These are phyloP conservation scores for Solen grandis DNA, from an alignment of 1,140 invertebrate genomes.

Conservation along the genomic window DNA sequence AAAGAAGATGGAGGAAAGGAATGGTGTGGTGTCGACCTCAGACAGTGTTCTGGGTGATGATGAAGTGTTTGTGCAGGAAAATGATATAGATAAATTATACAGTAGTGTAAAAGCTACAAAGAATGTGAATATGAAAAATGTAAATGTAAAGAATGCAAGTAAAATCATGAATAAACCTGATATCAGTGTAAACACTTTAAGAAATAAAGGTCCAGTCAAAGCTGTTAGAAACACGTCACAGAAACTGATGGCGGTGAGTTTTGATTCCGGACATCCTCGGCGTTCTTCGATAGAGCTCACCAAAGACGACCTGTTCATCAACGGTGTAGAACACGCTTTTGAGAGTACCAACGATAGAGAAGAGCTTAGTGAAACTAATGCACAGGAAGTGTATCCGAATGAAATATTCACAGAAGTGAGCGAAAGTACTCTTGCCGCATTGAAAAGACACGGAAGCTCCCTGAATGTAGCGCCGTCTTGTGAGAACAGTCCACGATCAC, in stretches of 20 bases:
- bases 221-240: background rate
- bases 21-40: too few species aligned
- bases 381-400: conserved; percentile 18
- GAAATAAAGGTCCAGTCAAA: too few species aligned
- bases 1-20: too few species aligned
- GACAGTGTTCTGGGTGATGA: conserved; percentile 37
- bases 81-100: conserved; percentile 4
- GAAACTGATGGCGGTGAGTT: conserved; percentile 38
- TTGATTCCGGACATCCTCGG: conserved; percentile 13
- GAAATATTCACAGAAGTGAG: conserved; percentile 51
- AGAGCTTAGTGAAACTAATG: background rate
- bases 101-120: too few species aligned
- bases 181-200: too few species aligned
- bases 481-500: conserved; percentile 33
- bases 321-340: background rate
- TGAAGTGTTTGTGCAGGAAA: conserved; percentile 37
- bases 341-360: background rate
- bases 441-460: conserved; percentile 48
- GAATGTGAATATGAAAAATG: too few species aligned
- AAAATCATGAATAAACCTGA: too few species aligned
- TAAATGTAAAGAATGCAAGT: too few species aligned
- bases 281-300: conserved; percentile 46
- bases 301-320: conserved; percentile 34
- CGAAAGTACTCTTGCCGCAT: conserved; percentile 36
- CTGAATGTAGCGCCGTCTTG: conserved; percentile 48